Evolutionary conservation across 2,888 invertebrate genomes (phyloP).

Genomic region (Pseudococcus longispinus): DNA sequence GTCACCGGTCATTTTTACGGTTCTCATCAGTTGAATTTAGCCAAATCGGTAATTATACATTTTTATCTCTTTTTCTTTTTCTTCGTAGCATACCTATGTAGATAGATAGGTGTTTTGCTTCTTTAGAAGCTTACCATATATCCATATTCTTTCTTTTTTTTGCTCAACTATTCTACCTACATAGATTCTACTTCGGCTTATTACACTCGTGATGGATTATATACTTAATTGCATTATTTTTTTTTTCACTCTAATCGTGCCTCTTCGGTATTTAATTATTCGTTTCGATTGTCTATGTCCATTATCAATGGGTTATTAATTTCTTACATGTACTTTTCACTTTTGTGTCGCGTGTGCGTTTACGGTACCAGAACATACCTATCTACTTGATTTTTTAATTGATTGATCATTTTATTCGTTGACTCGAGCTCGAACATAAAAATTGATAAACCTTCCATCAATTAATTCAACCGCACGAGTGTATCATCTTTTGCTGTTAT

Average conservation of each 20-base stretch:
- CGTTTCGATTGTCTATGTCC: background rate
- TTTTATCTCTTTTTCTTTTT: background rate
- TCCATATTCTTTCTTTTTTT: background rate
- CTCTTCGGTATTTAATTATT: too few species aligned
- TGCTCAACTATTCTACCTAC: background rate
- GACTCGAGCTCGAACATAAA: too few species aligned
- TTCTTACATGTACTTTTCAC: background rate
- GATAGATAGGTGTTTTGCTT: background rate
- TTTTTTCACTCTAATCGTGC: background rate
- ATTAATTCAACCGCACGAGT: background rate
- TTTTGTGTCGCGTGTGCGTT: background rate
- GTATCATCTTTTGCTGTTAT: background rate
- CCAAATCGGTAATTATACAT: slow-evolving; percentile 56
- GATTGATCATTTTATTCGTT: background rate
- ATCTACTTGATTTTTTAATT: background rate
- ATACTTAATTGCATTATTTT: background rate
- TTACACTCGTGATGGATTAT: background rate
- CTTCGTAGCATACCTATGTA: background rate
- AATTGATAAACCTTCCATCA: too few species aligned
- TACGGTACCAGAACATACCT: background rate
- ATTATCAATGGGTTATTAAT: background rate
- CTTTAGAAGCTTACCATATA: background rate
- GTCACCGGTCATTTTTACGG: slow-evolving; percentile 57
- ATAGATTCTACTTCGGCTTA: background rate
- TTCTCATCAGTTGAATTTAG: slow-evolving; percentile 56